Base-by-base conservation (phyloP, 2,113 vertebrate species). In the Mugil cephalus region DNA sequence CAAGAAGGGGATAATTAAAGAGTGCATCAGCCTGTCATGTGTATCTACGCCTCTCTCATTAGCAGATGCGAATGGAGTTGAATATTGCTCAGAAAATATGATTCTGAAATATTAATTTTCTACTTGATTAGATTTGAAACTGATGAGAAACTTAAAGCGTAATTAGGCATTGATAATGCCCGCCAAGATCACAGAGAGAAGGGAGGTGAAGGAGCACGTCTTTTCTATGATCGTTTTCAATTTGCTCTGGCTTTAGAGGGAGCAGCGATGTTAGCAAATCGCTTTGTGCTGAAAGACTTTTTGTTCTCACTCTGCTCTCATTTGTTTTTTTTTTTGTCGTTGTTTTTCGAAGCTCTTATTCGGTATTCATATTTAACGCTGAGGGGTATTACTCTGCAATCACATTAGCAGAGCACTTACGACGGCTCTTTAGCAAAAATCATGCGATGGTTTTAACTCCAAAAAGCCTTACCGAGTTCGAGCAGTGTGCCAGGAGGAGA, bases 31-130 rank as follows among this genome's bases (percentile, higher is more conserved):
- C 58, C 68, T 70, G 61, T 70, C 69, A 70, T n/a, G 64, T 82
- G 75, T 53, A 59, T 62, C 69, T 52, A 67, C 53, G 40, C 82
- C 84, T 84, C 69, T 61, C 78, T 87, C 80, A 85, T 89, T 87
- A 89, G 69, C 54, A 83, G 75, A 81, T 62, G 72, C 63, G 69
- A 86, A 83, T 70, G 60, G 70, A 85, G 62, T 50, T 63, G 64
- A 86, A 80, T 74, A 79, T 63, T 63, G 67, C 82, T 80, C 17
- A 19, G 67, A 88, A 89, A 83, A 84, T 71, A 84, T 80, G 70
- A 84, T 80, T 90, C 73, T 83, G 59, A 90, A 88, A 90, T 86
- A 87, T 88, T 81, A 55, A 91, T 93, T 89, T 91, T 90, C 88
- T 74, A 55, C 84, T 76, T 90, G 90, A 90, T 89, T 91, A 87